Conservation (phyloP, 2,113 vertebrate genomes). For the Tachuris rubrigastra region DNA sequence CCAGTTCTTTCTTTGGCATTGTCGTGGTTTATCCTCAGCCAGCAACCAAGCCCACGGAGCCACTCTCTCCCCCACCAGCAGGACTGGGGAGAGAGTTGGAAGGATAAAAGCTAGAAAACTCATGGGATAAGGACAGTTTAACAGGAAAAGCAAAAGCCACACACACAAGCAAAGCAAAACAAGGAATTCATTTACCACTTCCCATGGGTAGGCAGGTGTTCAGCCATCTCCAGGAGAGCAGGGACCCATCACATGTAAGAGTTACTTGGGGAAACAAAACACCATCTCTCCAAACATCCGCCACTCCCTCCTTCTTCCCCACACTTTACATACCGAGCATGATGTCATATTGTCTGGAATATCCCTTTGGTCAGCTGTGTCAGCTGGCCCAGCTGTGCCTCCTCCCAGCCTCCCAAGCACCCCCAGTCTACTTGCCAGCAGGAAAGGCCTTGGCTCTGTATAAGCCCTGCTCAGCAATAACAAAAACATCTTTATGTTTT, state of each 20-base stretch:
- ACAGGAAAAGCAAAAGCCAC: neutral
- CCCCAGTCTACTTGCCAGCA: neutral
- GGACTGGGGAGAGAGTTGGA: neutral
- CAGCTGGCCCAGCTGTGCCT: neutral
- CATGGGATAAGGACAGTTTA: neutral
- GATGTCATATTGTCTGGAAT: neutral
- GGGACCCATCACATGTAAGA: rapidly evolving
- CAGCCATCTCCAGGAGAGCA: neutral
- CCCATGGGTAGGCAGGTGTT: neutral
- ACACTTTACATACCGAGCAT: neutral
- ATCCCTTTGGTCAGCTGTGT: neutral
- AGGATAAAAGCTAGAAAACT: neutral
- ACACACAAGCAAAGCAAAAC: neutral
- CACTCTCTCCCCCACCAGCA: neutral
- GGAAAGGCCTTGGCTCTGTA: neutral
- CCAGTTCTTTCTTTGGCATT: neutral
- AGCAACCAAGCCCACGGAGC: neutral
- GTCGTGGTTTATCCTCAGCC: neutral
- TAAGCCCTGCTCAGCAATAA: neutral
- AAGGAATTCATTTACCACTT: neutral
- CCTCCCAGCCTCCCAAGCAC: neutral
- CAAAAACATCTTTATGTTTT: neutral
- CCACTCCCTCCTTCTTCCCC: neutral
- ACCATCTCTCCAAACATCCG: neutral
- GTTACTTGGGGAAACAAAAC: neutral